Evolutionary conservation across 2,113 vertebrate species (phyloP).

Genomic region (Melanocharis versteri): DNA sequence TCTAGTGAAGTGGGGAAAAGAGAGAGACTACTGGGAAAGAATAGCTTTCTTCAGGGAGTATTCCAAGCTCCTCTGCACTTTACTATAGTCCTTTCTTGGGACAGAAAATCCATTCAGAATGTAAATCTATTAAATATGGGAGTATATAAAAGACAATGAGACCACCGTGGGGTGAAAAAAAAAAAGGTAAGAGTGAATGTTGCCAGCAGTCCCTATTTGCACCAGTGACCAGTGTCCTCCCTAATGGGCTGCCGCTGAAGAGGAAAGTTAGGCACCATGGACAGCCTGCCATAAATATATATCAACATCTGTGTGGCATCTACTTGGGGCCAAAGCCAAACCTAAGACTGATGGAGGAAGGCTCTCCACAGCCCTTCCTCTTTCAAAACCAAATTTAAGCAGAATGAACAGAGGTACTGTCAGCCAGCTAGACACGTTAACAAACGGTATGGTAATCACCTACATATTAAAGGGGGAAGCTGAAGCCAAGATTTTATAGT

Average conservation of each 20-base stretch:
- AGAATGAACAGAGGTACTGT: background rate
- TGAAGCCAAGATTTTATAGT: slow-evolving; percentile 3
- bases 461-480: background rate
- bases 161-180: background rate
- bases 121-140: background rate
- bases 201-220: background rate
- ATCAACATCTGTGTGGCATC: background rate
- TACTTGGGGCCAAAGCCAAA: background rate
- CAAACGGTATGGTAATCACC: background rate
- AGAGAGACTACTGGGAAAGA: background rate
- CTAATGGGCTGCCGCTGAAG: background rate
- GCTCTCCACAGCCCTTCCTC: background rate
- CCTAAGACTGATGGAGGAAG: background rate
- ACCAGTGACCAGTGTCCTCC: background rate
- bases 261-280: background rate
- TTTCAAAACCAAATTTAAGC: background rate
- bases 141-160: background rate
- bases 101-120: background rate
- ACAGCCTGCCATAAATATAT: background rate
- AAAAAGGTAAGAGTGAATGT: background rate
- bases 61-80: background rate
- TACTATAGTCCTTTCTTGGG: background rate
- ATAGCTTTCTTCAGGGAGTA: background rate
- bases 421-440: background rate
- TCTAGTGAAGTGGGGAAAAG: background rate